A percentile compares a stretch with the other conserved stretches of the same genome.
Evolutionary conservation across 2,888 invertebrate genomes (phyloP).

Genomic region (Brenthis ino): DNA sequence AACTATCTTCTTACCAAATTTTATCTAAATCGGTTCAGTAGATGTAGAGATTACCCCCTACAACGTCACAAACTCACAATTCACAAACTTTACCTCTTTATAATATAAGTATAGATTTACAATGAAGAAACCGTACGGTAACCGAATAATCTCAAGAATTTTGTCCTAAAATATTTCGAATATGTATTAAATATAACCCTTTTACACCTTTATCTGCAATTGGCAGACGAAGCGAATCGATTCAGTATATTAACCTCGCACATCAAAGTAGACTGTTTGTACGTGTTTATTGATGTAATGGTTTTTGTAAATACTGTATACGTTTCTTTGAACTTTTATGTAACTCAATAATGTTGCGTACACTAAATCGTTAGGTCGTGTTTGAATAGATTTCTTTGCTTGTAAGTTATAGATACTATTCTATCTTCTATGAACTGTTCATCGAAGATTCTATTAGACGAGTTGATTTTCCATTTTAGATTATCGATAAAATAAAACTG

Average conservation of each 20-base stretch:
- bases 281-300: constrained; percentile 50
- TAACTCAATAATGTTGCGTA: constrained; percentile 17
- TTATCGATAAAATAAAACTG: too few species aligned
- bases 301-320: constrained; percentile 33
- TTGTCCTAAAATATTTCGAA: not conserved
- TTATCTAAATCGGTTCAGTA: too few species aligned
- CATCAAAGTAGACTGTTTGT: constrained; percentile 51
- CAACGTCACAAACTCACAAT: too few species aligned
- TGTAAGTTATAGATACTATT: not conserved
- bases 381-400: not conserved
- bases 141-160: too few species aligned
- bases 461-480: too few species aligned
- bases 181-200: not conserved
- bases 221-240: constrained; percentile 38
- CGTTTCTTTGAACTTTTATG: constrained; percentile 40
- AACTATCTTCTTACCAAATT: too few species aligned
- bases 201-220: constrained; percentile 20
- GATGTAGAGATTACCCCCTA: too few species aligned
- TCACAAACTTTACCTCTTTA: too few species aligned
- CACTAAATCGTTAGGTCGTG: not conserved
- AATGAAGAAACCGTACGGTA: too few species aligned
- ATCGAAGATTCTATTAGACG: too few species aligned
- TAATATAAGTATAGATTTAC: too few species aligned
- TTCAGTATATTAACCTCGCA: constrained; percentile 49
- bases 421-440: too few species aligned